A percentile compares a stretch with the other conserved stretches of the same genome.
Conservation (phyloP, 2,797 vertebrate species). For the Octomys mimax region DNA sequence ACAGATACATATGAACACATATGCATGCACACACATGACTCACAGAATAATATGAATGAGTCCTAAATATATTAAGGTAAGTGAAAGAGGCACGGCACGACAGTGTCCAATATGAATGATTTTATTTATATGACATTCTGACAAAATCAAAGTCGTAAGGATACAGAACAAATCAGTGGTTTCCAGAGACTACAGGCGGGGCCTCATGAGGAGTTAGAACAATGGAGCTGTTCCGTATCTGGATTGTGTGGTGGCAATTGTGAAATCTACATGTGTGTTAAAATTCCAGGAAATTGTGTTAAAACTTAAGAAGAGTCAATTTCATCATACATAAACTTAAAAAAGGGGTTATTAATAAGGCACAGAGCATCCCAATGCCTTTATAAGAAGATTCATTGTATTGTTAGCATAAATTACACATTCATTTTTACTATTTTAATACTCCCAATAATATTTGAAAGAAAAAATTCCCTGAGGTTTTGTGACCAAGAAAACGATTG, state of each 20-base stretch:
- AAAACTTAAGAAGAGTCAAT: neutral
- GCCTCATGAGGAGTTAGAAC: neutral
- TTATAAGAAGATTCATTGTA: neutral
- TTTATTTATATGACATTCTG: neutral
- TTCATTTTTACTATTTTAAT: slow-evolving; percentile 30
- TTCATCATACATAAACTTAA: neutral
- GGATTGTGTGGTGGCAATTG: neutral
- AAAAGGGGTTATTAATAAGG: neutral
- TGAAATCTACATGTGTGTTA: neutral
- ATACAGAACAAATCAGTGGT: neutral
- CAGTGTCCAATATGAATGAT: neutral
- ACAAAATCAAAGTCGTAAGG: neutral
- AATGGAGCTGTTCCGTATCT: neutral
- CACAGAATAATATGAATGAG: neutral
- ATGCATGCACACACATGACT: neutral
- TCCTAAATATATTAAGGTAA: neutral
- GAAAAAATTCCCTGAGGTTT: neutral
- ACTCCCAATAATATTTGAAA: neutral
- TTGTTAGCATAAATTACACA: neutral
- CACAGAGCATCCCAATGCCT: neutral
- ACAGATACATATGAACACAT: neutral
- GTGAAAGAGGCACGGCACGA: neutral
- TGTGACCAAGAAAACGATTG: neutral
- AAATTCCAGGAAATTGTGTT: neutral
- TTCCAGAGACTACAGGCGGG: neutral